Percentiles rank a stretch among this genome's conserved stretches.
Evolutionary conservation across 2,888 invertebrate species (phyloP).

Genomic region (Eupithecia exiguata): DNA sequence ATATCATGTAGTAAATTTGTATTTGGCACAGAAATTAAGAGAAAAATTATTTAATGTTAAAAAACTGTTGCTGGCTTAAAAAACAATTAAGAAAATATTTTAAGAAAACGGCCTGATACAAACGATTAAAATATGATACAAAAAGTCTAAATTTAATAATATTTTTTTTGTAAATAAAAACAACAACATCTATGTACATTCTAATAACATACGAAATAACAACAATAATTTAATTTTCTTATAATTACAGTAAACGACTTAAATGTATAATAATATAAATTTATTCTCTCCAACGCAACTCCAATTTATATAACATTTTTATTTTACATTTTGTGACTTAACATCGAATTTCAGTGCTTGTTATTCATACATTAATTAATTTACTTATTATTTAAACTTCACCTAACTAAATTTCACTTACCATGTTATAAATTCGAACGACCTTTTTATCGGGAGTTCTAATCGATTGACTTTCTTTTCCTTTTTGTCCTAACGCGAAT

Average conservation of each 20-base stretch:
- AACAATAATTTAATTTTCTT: not conserved
- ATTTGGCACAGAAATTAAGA: not conserved
- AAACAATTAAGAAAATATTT: not conserved
- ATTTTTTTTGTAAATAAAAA: not conserved
- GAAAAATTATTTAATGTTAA: not conserved
- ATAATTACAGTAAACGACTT: not conserved
- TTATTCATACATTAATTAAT: not conserved
- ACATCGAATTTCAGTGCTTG: not conserved
- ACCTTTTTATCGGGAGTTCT: too few species aligned
- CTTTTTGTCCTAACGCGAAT: too few species aligned
- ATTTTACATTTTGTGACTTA: not conserved
- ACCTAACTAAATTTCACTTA: not conserved
- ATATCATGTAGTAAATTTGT: not conserved
- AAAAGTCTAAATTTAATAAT: not conserved
- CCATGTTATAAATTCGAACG: not conserved
- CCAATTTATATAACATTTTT: too few species aligned
- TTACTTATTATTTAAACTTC: not conserved
- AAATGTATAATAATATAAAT: not conserved
- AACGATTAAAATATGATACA: not conserved
- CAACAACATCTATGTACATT: not conserved
- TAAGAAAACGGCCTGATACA: not conserved
- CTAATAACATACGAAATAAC: not conserved
- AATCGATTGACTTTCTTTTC: too few species aligned
- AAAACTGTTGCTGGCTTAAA: not conserved
- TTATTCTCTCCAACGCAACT: not conserved